A percentile compares a stretch with the other conserved stretches of the same genome.
phyloP scores from a whole-genome alignment of 1,140 invertebrate species.

The Akabosia matsudoensis region DNA sequence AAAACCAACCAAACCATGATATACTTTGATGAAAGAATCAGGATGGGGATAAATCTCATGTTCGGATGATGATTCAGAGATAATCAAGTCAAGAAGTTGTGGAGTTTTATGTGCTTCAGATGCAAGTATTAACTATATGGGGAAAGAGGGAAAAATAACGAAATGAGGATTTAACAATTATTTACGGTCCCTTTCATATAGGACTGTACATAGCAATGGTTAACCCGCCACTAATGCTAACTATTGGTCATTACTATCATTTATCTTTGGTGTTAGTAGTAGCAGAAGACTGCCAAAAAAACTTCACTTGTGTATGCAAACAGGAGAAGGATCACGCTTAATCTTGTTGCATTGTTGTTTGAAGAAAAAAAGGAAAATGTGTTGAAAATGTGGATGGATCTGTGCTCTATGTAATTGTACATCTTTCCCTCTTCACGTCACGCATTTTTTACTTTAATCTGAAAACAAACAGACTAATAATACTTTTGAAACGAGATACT shows the following conservation, averaged over 20 bases:
- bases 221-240: too few species aligned
- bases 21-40: background rate
- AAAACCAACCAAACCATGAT: background rate
- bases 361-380: background rate
- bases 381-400: background rate
- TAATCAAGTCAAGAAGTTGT: background rate
- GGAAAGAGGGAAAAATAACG: too few species aligned
- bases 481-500: slow-evolving; percentile 13
- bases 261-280: background rate
- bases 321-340: too few species aligned
- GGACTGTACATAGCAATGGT: background rate
- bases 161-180: too few species aligned
- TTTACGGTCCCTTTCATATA: slow-evolving; percentile 21
- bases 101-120: background rate
- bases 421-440: slow-evolving; percentile 16
- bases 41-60: background rate
- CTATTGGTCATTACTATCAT: slow-evolving; percentile 6
- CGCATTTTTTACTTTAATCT: background rate
- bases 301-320: too few species aligned
- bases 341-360: background rate
- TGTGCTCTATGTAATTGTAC: background rate
- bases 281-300: background rate
- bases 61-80: background rate
- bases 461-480: background rate
- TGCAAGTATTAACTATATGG: background rate